Base-by-base conservation (phyloP, 2,888 invertebrate species). In the Ryuthela nishihirai region DNA sequence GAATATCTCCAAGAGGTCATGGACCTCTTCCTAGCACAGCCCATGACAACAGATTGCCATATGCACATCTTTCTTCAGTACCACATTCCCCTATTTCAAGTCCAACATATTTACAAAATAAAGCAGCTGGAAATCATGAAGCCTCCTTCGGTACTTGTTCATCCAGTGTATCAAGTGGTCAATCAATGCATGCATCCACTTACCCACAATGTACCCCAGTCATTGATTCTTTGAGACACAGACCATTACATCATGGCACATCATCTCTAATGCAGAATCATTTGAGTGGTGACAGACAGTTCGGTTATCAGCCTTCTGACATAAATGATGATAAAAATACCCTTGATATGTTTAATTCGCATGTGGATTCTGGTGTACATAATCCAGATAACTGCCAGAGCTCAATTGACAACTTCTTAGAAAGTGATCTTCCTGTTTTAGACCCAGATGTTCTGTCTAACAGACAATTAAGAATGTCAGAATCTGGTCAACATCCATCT, bases 81-180 rank as follows among this genome's bases (percentile, higher is more conserved):
- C 32, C 56, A 42, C 42, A 45, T 17, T 17, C 54, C 17, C 38
- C 44, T 10, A 32, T 49, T 26, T 42, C 56, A 23, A 58, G 46
- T 41, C 42, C 56, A 32, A 41, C 24, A 18, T 58, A 46, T n/a
- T n/a, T 46, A 23, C 46, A 34, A 45, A 39, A 43, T 40, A 58
- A 50, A n/a, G 15, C 41, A 15, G n/a, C n/a, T n/a, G n/a, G n/a
- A n/a, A 46, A 26, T 29, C 56, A 58, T 41, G 50, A 58, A 29
- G 40, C 36, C 3, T 26, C 43, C 5, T 58, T 42, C 38, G 34
- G 44, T 15, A n/a, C 47, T 25, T 46, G 34, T 46, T 48, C 54
- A 39, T 54, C 54, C 32, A 54, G 5, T 32, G 25, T 54, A 20
- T 29, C 46, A 10, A n/a, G 46, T 46, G 38, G 40, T 25, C 50